Evolutionary conservation across 1,140 invertebrate genomes (phyloP).

Genomic region (Asbolus verrucosus): DNA sequence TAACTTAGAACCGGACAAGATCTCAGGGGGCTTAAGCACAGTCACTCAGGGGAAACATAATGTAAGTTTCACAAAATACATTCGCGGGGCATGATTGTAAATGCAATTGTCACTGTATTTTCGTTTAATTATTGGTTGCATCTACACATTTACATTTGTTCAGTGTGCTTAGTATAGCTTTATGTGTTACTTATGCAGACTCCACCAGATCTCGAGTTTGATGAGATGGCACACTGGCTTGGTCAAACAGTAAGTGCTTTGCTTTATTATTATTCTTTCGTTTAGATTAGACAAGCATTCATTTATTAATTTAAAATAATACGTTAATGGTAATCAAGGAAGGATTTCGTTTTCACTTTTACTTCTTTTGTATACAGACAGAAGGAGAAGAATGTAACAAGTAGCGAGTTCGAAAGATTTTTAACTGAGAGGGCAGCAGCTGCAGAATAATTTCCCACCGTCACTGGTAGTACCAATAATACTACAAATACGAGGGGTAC

Average conservation of each 20-base stretch:
- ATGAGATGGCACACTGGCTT: constrained; percentile 95
- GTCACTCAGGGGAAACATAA: constrained; percentile 58
- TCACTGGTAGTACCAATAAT: constrained; percentile 49
- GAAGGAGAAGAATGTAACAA: constrained; percentile 78
- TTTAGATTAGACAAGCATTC: too few species aligned
- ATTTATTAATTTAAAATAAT: too few species aligned
- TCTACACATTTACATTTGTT: constrained; percentile 37
- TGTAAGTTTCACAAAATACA: constrained; percentile 50
- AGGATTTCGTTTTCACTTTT: too few species aligned
- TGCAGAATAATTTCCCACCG: constrained; percentile 75
- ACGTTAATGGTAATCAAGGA: too few species aligned
- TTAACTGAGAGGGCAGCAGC: constrained; percentile 89
- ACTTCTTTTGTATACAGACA: constrained; percentile 47
- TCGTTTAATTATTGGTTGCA: constrained; percentile 28
- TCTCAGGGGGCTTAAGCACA: constrained; percentile 68
- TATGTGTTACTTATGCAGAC: constrained; percentile 68
- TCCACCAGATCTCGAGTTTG: constrained; percentile 86
- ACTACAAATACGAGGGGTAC: constrained; percentile 23
- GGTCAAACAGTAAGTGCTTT: constrained; percentile 67
- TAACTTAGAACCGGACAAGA: constrained; percentile 75
- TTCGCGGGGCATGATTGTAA: constrained; percentile 34
- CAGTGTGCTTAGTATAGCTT: constrained; percentile 54
- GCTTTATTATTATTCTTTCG: too few species aligned
- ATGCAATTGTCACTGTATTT: constrained; percentile 29
- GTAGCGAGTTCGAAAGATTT: constrained; percentile 93